Evolutionary conservation across 2,888 invertebrate genomes (phyloP), one percentile per base, ranked within the genome.

Genomic region (Oligia strigilis): DNA sequence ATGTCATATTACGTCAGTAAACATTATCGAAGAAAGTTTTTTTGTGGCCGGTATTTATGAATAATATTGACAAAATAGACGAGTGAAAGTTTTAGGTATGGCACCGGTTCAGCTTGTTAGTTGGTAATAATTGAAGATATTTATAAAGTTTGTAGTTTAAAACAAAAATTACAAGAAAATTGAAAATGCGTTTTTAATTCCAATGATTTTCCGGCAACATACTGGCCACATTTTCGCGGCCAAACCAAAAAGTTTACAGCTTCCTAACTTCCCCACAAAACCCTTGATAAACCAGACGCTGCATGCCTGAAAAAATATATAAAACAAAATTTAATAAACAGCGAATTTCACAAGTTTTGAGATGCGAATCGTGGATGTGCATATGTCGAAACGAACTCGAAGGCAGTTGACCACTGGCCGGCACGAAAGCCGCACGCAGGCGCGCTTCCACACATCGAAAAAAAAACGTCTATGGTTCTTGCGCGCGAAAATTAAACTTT

Each of bases 371-470:
- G 80, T 81, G 81, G 85, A 79, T 88, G 88, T 75, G 87, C 87
- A 79, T 46, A 78, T 67, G 80, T 77, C 55, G 83, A 80, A 87
- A 83, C 84, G 78, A 78, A 77, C 75, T 85, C 86, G 75, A 55
- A 81, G 88, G 70, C 95, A 96, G 96, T 97, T 97, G 97, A 97
- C 97, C 97, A 96, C 87, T 92, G 97, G 94, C 96, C 96, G 95
- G 94, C 95, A 93, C 91, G 91, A 89, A 85, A 90, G 90, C 82
- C 91, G 92, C 95, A 95, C 96, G 96, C 93, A 82, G 82, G 60
- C 86, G 86, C 86, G 82, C 78, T 76, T 80, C n/a, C 83, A 78
- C 77, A 82, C 81, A 82, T 83, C 82, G 76, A 83, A 77, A 82
- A 85, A 87, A 72, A 19, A 64, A 85, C 67, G 79, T 84, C 85